These are phyloP conservation scores for Nerophis lumbriciformis DNA, from an alignment of 2,113 vertebrate species.

Conservation along the genomic window DNA sequence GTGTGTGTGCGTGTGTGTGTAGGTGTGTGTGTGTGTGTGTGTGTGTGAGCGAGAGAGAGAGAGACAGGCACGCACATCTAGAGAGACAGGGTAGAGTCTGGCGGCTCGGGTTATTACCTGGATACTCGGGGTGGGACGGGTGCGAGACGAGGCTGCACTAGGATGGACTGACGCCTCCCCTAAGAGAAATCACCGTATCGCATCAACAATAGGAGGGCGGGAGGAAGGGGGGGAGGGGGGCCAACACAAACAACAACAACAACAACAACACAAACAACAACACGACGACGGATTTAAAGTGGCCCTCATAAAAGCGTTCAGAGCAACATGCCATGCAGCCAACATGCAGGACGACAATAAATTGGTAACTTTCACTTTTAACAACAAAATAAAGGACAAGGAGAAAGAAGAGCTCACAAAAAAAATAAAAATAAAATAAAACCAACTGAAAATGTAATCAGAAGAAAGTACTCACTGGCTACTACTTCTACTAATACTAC, in stretches of 20 bases:
- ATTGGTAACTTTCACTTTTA: too few species aligned
- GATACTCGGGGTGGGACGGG: conserved; percentile 75
- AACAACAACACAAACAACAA: conserved; percentile 32
- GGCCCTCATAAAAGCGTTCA: not conserved
- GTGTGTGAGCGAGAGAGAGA: conserved; percentile 19
- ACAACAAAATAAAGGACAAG: too few species aligned
- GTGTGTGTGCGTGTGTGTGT: conserved; percentile 3
- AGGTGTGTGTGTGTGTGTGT: not conserved
- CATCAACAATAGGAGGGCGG: conserved; percentile 65
- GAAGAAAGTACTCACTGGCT: too few species aligned
- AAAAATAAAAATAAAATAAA: too few species aligned
- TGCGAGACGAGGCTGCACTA: conserved; percentile 79
- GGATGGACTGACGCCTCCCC: conserved; percentile 82
- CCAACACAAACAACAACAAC: conserved; percentile 24
- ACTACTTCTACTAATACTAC: too few species aligned
- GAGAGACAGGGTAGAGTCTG: conserved; percentile 60
- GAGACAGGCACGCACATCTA: conserved; percentile 12
- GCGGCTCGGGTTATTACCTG: conserved; percentile 75
- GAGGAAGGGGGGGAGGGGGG: conserved; percentile 16
- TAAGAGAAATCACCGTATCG: conserved; percentile 84
- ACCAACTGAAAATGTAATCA: too few species aligned
- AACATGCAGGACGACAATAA: too few species aligned
- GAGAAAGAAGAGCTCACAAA: too few species aligned
- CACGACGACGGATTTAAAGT: conserved; percentile 3
- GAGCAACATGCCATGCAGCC: conserved; percentile 43